A percentile compares a stretch with the other conserved stretches of the same genome.
These are phyloP conservation scores for Agapornis roseicollis DNA, from an alignment of 2,113 vertebrate genomes.

Conservation along the genomic window DNA sequence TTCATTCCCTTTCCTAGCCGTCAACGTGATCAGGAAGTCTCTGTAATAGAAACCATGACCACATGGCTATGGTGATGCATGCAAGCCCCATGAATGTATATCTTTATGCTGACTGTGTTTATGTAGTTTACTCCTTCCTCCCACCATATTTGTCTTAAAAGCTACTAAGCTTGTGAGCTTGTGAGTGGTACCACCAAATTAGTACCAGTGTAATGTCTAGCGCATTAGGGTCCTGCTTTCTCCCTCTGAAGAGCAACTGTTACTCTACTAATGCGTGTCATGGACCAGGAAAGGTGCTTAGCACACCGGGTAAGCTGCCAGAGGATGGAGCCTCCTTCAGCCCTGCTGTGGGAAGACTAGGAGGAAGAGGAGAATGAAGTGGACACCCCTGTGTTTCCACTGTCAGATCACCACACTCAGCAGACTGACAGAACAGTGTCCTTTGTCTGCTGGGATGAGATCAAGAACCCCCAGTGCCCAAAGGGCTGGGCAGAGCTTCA, in stretches of 20 bases:
- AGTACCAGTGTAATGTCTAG: not conserved
- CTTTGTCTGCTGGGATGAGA: not conserved
- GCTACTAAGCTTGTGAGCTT: not conserved
- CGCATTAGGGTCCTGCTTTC: not conserved
- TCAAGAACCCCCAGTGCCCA: accelerated
- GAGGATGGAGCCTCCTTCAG: not conserved
- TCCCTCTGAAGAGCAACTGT: not conserved
- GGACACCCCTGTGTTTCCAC: not conserved
- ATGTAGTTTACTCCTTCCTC: constrained; percentile 17
- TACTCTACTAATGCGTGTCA: not conserved
- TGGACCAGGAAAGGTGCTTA: not conserved
- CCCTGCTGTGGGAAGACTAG: not conserved
- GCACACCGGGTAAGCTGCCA: not conserved
- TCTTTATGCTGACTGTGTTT: not conserved
- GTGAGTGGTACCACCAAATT: not conserved
- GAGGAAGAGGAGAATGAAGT: not conserved
- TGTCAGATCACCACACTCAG: not conserved
- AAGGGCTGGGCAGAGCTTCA: not conserved
- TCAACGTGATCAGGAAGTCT: not conserved
- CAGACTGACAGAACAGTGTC: accelerated
- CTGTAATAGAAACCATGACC: not conserved
- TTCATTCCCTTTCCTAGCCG: constrained; percentile 1
- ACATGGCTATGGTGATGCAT: not conserved
- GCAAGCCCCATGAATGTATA: not conserved
- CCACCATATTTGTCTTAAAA: not conserved